Conservation (phyloP, 2,113 vertebrate species). For the Caracal caracal region DNA sequence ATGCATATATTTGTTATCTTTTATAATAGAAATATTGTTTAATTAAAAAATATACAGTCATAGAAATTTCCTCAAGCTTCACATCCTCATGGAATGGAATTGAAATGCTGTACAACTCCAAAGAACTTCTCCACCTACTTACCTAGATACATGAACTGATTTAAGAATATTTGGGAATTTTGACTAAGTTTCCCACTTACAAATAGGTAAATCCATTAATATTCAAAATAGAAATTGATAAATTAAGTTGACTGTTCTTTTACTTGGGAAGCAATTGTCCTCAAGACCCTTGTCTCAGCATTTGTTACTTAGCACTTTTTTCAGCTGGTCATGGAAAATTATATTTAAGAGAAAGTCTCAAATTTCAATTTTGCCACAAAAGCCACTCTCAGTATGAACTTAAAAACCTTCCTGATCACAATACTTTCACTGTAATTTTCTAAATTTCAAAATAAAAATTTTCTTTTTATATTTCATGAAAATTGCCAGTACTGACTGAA, state of each 20-base stretch:
- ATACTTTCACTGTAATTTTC: not conserved
- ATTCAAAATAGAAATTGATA: not conserved
- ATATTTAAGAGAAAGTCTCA: not conserved
- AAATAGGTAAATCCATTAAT: not conserved
- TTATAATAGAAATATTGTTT: not conserved
- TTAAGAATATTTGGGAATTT: constrained; percentile 11
- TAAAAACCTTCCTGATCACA: not conserved
- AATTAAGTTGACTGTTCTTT: constrained; percentile 15
- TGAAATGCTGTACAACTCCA: not conserved
- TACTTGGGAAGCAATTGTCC: not conserved
- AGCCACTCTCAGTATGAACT: not conserved
- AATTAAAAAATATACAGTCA: not conserved
- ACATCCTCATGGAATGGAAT: not conserved
- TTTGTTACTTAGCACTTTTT: constrained; percentile 8
- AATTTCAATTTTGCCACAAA: not conserved
- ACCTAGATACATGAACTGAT: not conserved
- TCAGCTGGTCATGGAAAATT: not conserved
- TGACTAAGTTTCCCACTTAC: not conserved
- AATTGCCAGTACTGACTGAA: not conserved
- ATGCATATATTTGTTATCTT: not conserved
- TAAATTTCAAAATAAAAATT: not conserved
- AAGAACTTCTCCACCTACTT: not conserved
- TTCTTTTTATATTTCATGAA: not conserved
- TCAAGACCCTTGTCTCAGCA: not conserved
- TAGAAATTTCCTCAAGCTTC: not conserved